Percentiles rank a stretch among this genome's conserved stretches.
Evolutionary conservation across 2,113 vertebrate genomes (phyloP).

Genomic region (Catharus fuscescens): DNA sequence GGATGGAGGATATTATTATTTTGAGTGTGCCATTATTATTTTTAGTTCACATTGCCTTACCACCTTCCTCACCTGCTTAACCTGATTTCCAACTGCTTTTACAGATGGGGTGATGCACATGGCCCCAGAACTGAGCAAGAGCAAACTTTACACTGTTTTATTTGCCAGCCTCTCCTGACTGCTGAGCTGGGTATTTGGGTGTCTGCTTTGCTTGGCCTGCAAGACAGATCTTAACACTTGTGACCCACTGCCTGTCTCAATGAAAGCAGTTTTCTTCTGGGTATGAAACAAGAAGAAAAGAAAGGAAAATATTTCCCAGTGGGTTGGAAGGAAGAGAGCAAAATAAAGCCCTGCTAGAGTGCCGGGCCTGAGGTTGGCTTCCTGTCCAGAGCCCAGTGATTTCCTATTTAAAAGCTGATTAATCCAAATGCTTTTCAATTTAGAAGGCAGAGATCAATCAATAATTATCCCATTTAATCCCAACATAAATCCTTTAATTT

Average conservation of each 20-base stretch:
- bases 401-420: slow-evolving; percentile 75
- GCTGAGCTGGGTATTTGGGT: background rate
- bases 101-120: background rate
- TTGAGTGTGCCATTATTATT: background rate
- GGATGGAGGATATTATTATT: background rate
- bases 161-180: background rate
- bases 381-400: slow-evolving; percentile 60
- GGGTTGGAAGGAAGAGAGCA: background rate
- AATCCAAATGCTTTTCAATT: slow-evolving; percentile 76
- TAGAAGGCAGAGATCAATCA: slow-evolving; percentile 74
- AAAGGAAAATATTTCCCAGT: background rate
- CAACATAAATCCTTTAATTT: slow-evolving; percentile 74
- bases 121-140: background rate
- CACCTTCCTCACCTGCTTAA: background rate
- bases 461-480: slow-evolving; percentile 76
- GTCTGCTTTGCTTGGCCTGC: background rate
- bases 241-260: background rate
- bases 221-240: background rate
- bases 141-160: background rate
- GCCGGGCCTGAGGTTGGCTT: slow-evolving; percentile 22
- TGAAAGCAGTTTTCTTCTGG: background rate
- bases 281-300: background rate
- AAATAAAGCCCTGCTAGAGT: background rate
- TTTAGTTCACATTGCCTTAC: background rate
- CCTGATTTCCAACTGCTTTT: background rate